Evolutionary conservation across 2,888 invertebrate species (phyloP), one percentile per base, ranked within the genome.

Genomic region (Leptinotarsa tumamoca): DNA sequence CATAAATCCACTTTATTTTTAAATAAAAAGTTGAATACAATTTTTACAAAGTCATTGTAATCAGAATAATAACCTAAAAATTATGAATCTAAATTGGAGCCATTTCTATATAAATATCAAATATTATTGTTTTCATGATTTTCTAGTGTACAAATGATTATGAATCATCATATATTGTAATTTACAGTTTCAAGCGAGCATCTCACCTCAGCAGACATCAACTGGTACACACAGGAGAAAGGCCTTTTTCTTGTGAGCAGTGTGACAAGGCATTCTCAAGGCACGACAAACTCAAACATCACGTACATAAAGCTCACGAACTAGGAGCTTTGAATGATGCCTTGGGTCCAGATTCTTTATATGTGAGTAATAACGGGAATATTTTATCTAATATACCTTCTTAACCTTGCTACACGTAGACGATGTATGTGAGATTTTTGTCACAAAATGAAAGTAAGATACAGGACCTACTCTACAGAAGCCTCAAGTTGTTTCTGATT

Each of bases 241-340:
- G 93, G 14, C 94, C 94, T 4, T 94, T 92, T 87, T 91, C 91
- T 71, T 94, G 94, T 87, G 91, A 90, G 82, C 91, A 92, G 79
- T 94, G 94, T 87, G 93, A 93, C 0, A 92, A 93, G 73, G 92
- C 92, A 81, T 94, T 94, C 88, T 93, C 94, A 27, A 89, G 94
- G 75, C 93, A 93, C 81, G 94, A 94, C 87, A 94, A 94, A 84
- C 89, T 94, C 82, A 92, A 94, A 78, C 92, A 93, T 81, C 94
- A 94, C 86, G 90, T 92, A 78, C 90, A 91, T 85, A 91, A 91
- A 80, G 90, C 90, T 84, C 92, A 92, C 81, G 88, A 90, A 68
- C 18, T 78, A 3, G 77, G 73, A 33, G 69, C 73, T 56, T 54
- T 79, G 21, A 79, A 80, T 76, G 80, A 80, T 21, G 72, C 76